Base-by-base conservation (phyloP, 2,113 vertebrate genomes). In the Rhineura floridana region DNA sequence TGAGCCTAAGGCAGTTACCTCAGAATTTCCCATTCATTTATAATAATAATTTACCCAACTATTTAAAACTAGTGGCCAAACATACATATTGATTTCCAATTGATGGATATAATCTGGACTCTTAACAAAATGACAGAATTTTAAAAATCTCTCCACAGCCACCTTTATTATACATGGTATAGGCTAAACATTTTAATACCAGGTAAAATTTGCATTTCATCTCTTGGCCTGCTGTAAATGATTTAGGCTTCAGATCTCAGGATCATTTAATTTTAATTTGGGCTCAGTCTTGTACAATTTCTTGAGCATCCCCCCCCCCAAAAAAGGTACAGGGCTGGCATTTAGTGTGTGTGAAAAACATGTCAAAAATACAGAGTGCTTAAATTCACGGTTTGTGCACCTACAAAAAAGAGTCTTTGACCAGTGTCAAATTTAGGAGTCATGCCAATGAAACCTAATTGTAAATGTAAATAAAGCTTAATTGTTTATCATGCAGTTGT, bases 191-290 rank as follows among this genome's bases (percentile, higher is more conserved):
- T 95, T 95, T 94, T 96, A 92, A 95, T 5, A 17, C 75, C 81
- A 89, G 86, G 89, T 78, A 91, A 88, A 95, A 95, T 95, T 95
- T 96, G 73, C 88, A 93, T 95, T 94, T 95, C 89, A 92, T 94
- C 81, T 95, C 83, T 91, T 83, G 89, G 73, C 10, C 59, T 94
- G 91, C 92, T 91, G 89, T 0, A 11, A 92, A 95, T 48, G 69
- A 76, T 77, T 91, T 87, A 85, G 86, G 70, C 95, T 93, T 94
- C 91, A 90, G 81, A 87, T 94, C 95, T 96, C 92, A 95, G 89
- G 93, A 75, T 91, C 92, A 94, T 95, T 96, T 95, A 33, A 87
- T 95, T 95, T 94, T 90, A 94, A 88, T 94, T 95, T 96, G 80
- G 94, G 85, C 50, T 87, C 83, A 88, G 62, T 94, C 80, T 93